Evolutionary conservation across 2,888 invertebrate genomes (phyloP), one percentile per base, ranked within the genome.

Genomic region (Sesia bembeciformis): DNA sequence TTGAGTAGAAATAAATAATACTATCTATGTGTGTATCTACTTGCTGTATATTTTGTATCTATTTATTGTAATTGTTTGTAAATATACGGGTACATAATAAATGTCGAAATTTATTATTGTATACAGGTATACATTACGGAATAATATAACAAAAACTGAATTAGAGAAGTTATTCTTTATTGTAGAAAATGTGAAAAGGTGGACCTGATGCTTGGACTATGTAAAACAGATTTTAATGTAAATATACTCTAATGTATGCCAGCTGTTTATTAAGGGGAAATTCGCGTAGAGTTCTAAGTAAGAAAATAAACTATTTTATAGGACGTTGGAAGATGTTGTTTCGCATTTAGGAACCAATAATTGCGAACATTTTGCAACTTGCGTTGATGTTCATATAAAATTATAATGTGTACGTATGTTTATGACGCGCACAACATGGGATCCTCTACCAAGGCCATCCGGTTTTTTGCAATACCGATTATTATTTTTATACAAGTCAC

Each of bases 391-490:
- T 38, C 38, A 8, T 38, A 50, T 52, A 52, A 52, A 23, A 40
- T 52, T 40, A 52, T 52, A 40, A 52, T 40, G 6, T 40, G 6
- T n/a, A 5, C 3, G 5, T 6, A n/a, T 8, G 50, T 39, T 50
- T 50, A 50, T 50, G 50, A 50, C 23, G 50, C 23, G 46, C n/a
- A 23, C 46, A 46, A 46, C 46, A 52, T 62, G 53, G 60, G 61
- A 56, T 61, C 64, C 61, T 61, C 60, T 56, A 57, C 63, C 79
- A 78, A 80, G 79, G 79, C 57, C 75, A 68, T 59, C 74, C 58
- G 63, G 71, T 78, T 78, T 78, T 77, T 78, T 78, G 68, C 69
- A 63, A 56, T 60, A 59, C 53, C 60, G 63, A 66, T 69, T 70
- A 67, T 72, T 63, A 64, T 68, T 68, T 69, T 67, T 66, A 60